These are phyloP conservation scores for Parauchenoglanis punctatus DNA, from an alignment of 2,797 vertebrate species.

Conservation along the genomic window DNA sequence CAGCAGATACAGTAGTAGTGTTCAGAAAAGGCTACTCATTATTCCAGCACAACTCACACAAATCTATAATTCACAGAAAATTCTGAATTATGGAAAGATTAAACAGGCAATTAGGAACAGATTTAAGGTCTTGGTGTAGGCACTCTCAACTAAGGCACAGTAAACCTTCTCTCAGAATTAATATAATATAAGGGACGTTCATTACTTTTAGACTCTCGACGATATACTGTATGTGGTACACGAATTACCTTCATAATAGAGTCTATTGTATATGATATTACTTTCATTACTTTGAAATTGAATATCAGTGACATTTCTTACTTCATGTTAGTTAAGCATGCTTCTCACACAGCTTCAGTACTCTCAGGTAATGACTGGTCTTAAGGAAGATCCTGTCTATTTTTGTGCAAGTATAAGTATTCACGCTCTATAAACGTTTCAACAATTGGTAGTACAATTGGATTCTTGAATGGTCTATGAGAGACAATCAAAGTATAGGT, in stretches of 20 bases:
- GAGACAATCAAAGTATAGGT: not conserved
- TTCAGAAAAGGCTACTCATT: conserved; percentile 1
- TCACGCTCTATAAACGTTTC: not conserved
- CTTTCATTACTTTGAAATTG: not conserved
- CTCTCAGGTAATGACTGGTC: not conserved
- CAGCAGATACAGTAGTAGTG: not conserved
- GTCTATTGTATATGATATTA: not conserved
- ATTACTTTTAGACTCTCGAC: not conserved
- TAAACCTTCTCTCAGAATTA: not conserved
- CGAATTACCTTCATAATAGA: not conserved
- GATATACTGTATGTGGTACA: not conserved
- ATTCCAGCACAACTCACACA: not conserved
- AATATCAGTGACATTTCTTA: not conserved
- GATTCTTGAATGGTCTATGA: not conserved
- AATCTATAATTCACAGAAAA: conserved; percentile 28
- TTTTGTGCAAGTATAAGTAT: not conserved
- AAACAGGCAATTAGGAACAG: not conserved
- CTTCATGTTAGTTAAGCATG: not conserved
- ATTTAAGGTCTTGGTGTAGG: not conserved
- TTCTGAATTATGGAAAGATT: conserved; percentile 16
- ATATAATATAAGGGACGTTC: not conserved
- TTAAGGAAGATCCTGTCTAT: not conserved
- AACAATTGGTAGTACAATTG: not conserved
- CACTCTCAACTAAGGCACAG: not conserved
- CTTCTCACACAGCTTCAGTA: not conserved